Conservation (phyloP, 2,797 vertebrate genomes). For the Pachyuromys duprasi region DNA sequence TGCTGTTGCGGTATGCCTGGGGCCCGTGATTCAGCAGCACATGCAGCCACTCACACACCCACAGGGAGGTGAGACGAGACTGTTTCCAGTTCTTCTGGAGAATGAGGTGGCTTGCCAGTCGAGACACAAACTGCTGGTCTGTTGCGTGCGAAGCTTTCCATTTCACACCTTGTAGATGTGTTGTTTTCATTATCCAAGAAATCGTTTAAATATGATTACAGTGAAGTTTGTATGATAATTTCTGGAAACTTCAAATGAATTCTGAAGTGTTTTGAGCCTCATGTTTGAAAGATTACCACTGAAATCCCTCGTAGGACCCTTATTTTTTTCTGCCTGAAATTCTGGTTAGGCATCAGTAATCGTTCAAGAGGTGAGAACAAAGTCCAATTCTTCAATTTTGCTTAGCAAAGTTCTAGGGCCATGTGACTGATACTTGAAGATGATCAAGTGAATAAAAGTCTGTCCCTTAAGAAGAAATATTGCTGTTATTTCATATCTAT, state of each 20-base stretch:
- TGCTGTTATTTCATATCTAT: not conserved
- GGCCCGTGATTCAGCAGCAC: fast-evolving
- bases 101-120: not conserved
- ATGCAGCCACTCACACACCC: not conserved
- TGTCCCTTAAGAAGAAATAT: too few species aligned
- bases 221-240: not conserved
- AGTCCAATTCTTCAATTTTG: not conserved
- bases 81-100: not conserved
- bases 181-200: not conserved
- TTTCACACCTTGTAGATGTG: constrained; percentile 28
- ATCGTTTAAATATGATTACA: not conserved
- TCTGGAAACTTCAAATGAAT: not conserved
- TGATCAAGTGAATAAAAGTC: fast-evolving
- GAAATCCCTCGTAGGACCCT: not conserved
- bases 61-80: not conserved
- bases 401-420: not conserved
- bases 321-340: not conserved
- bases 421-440: too few species aligned
- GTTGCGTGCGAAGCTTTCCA: not conserved
- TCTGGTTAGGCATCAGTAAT: not conserved
- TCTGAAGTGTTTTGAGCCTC: not conserved
- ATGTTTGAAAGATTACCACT: not conserved
- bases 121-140: not conserved
- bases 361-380: not conserved
- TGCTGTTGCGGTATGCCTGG: fast-evolving